Conservation (phyloP, 2,888 invertebrate species). For the Limnephilus lunatus region DNA sequence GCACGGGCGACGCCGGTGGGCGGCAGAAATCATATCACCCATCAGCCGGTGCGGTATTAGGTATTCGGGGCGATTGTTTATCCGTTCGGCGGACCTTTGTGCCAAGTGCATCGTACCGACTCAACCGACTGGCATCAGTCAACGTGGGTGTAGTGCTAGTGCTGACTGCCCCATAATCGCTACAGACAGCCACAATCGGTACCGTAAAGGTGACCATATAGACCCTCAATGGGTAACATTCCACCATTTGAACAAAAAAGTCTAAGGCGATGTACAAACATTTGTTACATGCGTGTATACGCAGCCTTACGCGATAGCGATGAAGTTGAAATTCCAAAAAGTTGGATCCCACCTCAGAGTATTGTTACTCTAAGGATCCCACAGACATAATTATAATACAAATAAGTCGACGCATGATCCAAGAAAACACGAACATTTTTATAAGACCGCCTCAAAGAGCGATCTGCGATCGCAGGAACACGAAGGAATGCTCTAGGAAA, state of each 20-base stretch:
- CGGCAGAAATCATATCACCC: constrained; percentile 41
- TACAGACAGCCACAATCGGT: neutral
- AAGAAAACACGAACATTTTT: too few species aligned
- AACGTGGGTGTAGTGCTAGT: constrained; percentile 26
- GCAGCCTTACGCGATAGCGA: too few species aligned
- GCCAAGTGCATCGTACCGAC: constrained; percentile 41
- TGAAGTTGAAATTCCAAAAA: too few species aligned
- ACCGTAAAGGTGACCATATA: neutral
- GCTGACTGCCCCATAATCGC: neutral
- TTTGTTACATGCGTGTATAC: too few species aligned
- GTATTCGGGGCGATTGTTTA: constrained; percentile 45
- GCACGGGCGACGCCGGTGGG: constrained; percentile 1
- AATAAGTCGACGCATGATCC: too few species aligned
- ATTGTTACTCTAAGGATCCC: too few species aligned
- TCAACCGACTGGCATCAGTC: neutral
- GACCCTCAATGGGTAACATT: neutral
- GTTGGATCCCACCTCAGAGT: too few species aligned
- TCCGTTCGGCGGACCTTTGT: constrained; percentile 47
- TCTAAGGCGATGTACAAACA: too few species aligned
- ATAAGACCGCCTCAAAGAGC: too few species aligned
- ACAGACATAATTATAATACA: too few species aligned
- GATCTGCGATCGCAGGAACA: too few species aligned
- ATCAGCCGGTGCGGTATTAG: constrained; percentile 17
- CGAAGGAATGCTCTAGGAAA: too few species aligned
- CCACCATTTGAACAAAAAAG: neutral